Evolutionary conservation across 2,797 vertebrate species (phyloP), one percentile per base, ranked within the genome.

Genomic region (Enteromius paludinosus): DNA sequence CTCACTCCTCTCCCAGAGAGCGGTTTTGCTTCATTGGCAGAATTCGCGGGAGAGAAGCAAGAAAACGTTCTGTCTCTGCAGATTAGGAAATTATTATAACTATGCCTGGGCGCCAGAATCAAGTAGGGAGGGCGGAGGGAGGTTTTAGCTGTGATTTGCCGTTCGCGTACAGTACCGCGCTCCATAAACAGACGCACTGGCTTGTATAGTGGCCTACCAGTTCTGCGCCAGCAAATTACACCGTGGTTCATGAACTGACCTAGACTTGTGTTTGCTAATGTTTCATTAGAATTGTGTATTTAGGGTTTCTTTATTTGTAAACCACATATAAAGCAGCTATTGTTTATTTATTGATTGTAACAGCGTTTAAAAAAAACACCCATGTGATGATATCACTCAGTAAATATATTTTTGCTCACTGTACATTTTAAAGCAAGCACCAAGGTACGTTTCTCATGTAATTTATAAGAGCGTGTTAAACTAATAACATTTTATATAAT

Each of bases 1-100:
- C 89, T 83, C 83, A 89, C 84, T 66, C 73, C 66, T 70, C 83
- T 49, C 72, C 23, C 47, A 52, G 30, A 41, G 17, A 86, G n/a
- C 85, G 87, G 75, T 18, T 35, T 41, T 30, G 28, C 59, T 33
- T 33, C 10, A 72, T 71, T 52, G 47, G 61, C 74, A 64, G 47
- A 59, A 76, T 54, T 30, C 45, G 61, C 49, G 4, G 12, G 18
- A 76, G 49, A 83, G 45, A 33, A 30, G 20, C 10, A 59, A 77
- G 62, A 3, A 47, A 18, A 35, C 41, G 8, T 9, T 61, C 3
- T 12, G 1, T 45, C 15, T 47, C 15, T 45, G 41, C 74, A 77
- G 3, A 64, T 77, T 41, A 47, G 7, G 10, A 33, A 23, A 49
- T 38, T 0, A 52, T 15, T 56, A 43, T 18, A 49, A 15, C 17